phyloP scores from a whole-genome alignment of 2,797 vertebrate genomes.

The Pangasius djambal region DNA sequence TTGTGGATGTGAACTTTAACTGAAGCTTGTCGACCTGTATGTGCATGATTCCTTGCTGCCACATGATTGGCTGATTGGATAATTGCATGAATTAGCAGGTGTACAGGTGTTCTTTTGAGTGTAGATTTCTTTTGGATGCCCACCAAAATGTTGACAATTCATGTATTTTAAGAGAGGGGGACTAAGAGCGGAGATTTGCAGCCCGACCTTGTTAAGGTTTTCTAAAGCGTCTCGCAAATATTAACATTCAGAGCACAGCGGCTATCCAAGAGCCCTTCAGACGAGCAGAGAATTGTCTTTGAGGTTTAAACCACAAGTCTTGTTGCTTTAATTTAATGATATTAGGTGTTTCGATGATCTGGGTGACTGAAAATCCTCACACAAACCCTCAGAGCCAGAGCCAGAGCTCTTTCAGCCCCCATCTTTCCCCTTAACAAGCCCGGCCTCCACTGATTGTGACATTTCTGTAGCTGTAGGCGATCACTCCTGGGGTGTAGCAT shows the following conservation, averaged over 20 bases:
- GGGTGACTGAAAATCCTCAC: not conserved
- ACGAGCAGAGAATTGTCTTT: not conserved
- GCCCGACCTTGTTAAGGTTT: not conserved
- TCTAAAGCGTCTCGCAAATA: not conserved
- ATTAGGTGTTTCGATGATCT: not conserved
- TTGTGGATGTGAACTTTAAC: not conserved
- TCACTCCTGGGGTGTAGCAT: not conserved
- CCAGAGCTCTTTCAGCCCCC: not conserved
- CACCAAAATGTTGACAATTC: not conserved
- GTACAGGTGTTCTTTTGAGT: not conserved
- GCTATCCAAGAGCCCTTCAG: not conserved
- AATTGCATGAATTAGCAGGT: not conserved
- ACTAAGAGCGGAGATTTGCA: not conserved
- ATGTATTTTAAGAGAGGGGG: not conserved
- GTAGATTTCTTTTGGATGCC: not conserved
- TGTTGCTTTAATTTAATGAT: not conserved
- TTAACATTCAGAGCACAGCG: not conserved
- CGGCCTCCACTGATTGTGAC: conserved; percentile 16
- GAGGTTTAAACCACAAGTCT: not conserved
- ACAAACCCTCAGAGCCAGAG: not conserved
- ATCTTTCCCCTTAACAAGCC: not conserved
- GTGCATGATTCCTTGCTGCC: not conserved
- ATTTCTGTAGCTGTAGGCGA: conserved; percentile 20
- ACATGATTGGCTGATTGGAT: not conserved
- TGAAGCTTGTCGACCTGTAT: not conserved